phyloP scores from a whole-genome alignment of 2,888 invertebrate species.

The Ctena decussata region DNA sequence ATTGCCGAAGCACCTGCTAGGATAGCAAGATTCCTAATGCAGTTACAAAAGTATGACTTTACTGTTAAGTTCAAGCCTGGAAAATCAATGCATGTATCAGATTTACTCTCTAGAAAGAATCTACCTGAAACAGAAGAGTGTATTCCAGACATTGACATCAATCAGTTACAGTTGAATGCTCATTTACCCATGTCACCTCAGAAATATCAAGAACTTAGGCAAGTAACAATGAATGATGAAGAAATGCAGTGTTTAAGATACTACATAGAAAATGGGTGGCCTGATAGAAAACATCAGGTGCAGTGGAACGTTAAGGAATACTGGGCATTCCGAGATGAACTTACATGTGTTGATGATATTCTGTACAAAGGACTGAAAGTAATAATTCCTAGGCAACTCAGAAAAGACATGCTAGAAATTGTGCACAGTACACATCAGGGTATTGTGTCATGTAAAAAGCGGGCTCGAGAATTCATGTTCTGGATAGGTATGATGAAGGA shows the following conservation, averaged over 20 bases:
- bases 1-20: constrained; percentile 50
- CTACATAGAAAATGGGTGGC: constrained; percentile 53
- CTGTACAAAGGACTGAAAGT: constrained; percentile 45
- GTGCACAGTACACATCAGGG: constrained; percentile 41
- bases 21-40: constrained; percentile 66
- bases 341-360: constrained; percentile 50
- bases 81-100: constrained; percentile 57
- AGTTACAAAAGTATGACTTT: constrained; percentile 59
- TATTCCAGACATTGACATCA: constrained; percentile 19
- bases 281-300: no score
- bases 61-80: constrained; percentile 51
- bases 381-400: constrained; percentile 22
- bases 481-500: constrained; percentile 23
- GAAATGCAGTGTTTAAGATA: constrained; percentile 24
- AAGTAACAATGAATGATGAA: constrained; percentile 41
- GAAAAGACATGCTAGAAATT: constrained; percentile 36
- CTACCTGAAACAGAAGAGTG: constrained; percentile 2
- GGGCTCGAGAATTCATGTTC: constrained; percentile 36
- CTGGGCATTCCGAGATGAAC: constrained; percentile 57
- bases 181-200: constrained; percentile 35
- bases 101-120: constrained; percentile 54
- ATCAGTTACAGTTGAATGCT: constrained; percentile 17
- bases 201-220: constrained; percentile 21
- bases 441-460: constrained; percentile 27
- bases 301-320: no score